phyloP scores from a whole-genome alignment of 1,140 invertebrate genomes.

The Mactra quadrangularis region DNA sequence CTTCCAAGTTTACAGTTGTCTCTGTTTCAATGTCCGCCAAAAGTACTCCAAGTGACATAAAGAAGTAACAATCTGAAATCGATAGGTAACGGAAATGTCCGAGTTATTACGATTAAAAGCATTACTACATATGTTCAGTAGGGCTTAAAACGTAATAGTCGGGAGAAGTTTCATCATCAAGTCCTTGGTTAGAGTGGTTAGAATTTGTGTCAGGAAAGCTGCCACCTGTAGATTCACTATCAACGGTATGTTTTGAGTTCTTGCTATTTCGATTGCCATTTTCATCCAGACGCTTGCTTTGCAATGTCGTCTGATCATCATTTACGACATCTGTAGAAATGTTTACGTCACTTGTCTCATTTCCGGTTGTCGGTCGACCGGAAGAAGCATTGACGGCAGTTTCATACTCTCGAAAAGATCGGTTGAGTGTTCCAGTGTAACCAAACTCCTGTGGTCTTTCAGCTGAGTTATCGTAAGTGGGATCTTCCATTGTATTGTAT shows the following conservation, averaged over 20 bases:
- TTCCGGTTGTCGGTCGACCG: too few relatives aligned
- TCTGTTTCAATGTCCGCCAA: background rate
- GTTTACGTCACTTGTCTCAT: background rate
- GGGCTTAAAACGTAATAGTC: background rate
- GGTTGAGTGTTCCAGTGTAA: slow-evolving; percentile 1
- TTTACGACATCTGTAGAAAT: background rate
- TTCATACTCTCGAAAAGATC: slow-evolving; percentile 13
- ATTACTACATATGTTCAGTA: too few relatives aligned
- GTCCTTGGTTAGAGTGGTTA: too few relatives aligned
- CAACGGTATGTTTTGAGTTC: too few relatives aligned
- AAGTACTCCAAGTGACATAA: background rate
- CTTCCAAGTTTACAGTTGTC: background rate
- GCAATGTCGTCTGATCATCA: background rate
- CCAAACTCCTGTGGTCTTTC: background rate
- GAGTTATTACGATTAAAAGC: too few relatives aligned
- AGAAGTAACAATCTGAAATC: background rate
- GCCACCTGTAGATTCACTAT: background rate
- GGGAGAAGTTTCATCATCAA: background rate
- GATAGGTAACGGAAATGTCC: too few relatives aligned
- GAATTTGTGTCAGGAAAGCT: background rate
- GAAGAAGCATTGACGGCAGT: background rate
- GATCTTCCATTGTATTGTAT: background rate
- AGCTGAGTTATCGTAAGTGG: background rate
- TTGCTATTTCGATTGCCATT: slow-evolving; percentile 1
- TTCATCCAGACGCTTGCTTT: background rate